Base-by-base conservation (phyloP, 2,888 invertebrate species). In the Ditula angustiorana region DNA sequence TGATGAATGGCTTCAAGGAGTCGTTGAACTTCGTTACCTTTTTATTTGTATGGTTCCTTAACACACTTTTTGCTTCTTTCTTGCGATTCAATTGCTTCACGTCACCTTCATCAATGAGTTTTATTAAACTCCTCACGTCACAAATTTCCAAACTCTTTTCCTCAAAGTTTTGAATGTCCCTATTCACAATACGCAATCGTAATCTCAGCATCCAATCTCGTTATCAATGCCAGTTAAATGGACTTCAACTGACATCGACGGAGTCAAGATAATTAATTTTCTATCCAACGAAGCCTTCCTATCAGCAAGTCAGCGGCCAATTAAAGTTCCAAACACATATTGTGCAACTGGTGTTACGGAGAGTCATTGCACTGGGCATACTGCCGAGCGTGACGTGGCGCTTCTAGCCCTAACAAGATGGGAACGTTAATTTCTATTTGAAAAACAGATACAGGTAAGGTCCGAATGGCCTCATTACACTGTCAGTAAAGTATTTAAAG, bases 301-400 rank as follows among this genome's bases (percentile, higher is more conserved):
- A 52, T 57, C 33, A 35, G 19, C 24, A 60, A 58, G 61, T 67
- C 69, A 68, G 71, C 69, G 65, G 60, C 69, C 69, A 76, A 75
- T 77, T 76, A 75, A 72, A 68, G 53, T 55, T 67, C 55, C 56
- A 35, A 67, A 67, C 64, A 65, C 55, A 65, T 60, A 58, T 66
- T 69, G 60, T 59, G 82, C 81, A 80, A 80, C 78, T 71, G 57
- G 79, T 77, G 79, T 77, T 81, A 78, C 75, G 75, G 66, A 61
- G 70, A 75, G 77, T 77, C 79, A 73, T 74, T 78, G 78, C 77
- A 75, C 80, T 75, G 28, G 30, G 26, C 28, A n/a, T 58, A 41
- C 37, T 26, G n/a, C n/a, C 13, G 28, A 16, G 53, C 57, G 33
- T 63, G 63, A 63, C 57, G 44, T 33, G 33, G 44, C 44, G 33